Evolutionary conservation across 1,140 invertebrate species (phyloP), one percentile per base, ranked within the genome.

Genomic region (Brachionus asplanchnoidis): DNA sequence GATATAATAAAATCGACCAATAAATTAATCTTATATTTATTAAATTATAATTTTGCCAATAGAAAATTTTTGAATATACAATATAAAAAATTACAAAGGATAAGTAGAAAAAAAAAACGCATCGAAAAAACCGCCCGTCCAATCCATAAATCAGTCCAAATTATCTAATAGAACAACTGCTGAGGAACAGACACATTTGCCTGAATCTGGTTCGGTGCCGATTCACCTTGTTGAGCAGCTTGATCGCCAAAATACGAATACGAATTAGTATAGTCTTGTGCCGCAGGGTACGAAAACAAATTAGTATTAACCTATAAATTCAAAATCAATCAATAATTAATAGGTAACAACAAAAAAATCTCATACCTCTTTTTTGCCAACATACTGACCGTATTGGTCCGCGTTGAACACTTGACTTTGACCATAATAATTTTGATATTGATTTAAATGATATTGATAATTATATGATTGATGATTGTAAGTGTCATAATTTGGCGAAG

Each of bases 371-470:
- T 73, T 73, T 44, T 73, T 73, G 40, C 32, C 17, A 14, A 70
- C 0, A 28, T 70, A 70, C 32, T 70, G 66, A n/a, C 20, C n/a
- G 32, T 73, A 73, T 73, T 73, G 68, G 32, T 73, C 42, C n/a
- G 68, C 14, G 23, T 73, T 73, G 20, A 73, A 73, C 40, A 20
- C 17, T 77, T 77, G 73, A 77, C 44, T 77, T 53, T 53, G 73
- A 53, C 26, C 46, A 50, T 77, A 50, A 77, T 77, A 77, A 77
- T 77, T 50, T 77, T 77, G 73, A 50, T 77, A 77, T 50, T 77
- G 40, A 77, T 77, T 77, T 23, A 77, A 77, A 77, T 77, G 44
- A 77, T 77, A 77, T 77, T 77, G 73, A 77, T 77, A 77, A 77
- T 77, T 77, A 77, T 77, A 77, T 46, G 40, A 77, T 50, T 50